Evolutionary conservation across 2,113 vertebrate genomes (phyloP).

Genomic region (Brachyhypopomus gauderio): DNA sequence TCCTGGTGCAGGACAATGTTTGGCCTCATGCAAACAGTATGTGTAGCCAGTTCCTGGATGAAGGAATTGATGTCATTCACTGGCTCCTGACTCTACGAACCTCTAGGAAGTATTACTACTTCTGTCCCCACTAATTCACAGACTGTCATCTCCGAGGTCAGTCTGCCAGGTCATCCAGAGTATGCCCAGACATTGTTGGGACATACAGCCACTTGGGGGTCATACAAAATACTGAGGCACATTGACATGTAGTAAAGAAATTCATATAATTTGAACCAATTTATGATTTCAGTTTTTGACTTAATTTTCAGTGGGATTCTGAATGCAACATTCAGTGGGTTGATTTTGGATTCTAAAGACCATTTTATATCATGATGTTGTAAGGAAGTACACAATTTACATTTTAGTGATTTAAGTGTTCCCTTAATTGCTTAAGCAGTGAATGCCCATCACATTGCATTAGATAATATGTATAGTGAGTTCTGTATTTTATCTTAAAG

Average conservation of each 20-base stretch:
- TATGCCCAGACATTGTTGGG: no score
- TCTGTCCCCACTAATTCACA: no score
- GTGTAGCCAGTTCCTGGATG: no score
- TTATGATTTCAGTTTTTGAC: not conserved
- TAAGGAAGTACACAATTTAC: constrained; percentile 26
- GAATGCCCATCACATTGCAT: constrained; percentile 68
- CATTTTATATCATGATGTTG: constrained; percentile 38
- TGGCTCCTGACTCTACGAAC: no score
- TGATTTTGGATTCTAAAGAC: not conserved
- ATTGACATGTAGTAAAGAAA: not conserved
- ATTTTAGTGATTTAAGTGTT: no score
- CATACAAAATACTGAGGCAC: not conserved
- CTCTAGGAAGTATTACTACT: no score
- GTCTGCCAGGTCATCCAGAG: no score
- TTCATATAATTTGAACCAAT: not conserved
- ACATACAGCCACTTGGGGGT: not conserved
- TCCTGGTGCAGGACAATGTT: no score
- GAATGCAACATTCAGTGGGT: not conserved
- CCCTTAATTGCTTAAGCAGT: no score
- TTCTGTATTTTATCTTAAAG: constrained; percentile 60
- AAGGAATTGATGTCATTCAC: no score
- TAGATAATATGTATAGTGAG: constrained; percentile 74
- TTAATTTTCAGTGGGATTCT: not conserved
- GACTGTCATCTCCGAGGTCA: no score
- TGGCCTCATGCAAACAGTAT: no score